Percentiles rank a stretch among this genome's conserved stretches.
These are phyloP conservation scores for Gymnoscopelus braueri DNA, from an alignment of 2,797 vertebrate genomes.

Conservation along the genomic window DNA sequence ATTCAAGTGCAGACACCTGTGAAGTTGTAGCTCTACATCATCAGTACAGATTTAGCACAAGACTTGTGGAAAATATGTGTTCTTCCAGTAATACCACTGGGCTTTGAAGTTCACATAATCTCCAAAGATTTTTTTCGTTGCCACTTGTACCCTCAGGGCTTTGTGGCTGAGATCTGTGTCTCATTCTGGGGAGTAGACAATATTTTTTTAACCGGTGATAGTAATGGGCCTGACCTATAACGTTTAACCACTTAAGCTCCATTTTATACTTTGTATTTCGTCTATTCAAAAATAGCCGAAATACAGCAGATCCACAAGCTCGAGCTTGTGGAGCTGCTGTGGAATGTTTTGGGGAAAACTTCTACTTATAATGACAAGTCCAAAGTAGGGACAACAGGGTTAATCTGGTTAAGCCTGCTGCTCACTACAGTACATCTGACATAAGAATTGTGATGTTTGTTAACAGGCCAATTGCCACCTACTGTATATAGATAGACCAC, in stretches of 20 bases:
- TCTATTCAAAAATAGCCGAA: no score
- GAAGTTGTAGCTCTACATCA: slow-evolving; percentile 31
- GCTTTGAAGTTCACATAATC: slow-evolving; percentile 23
- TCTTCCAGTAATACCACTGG: background rate
- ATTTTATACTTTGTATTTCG: slow-evolving; percentile 8
- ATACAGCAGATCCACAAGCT: no score
- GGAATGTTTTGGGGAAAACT: no score
- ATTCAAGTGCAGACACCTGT: slow-evolving; percentile 15
- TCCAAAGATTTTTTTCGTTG: slow-evolving; percentile 7
- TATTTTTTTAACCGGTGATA: background rate
- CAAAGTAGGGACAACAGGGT: no score
- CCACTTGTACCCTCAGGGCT: background rate
- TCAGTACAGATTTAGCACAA: slow-evolving; percentile 23
- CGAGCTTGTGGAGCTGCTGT: no score
- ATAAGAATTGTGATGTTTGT: background rate
- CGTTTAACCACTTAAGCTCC: background rate
- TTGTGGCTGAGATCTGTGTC: background rate
- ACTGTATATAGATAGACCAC: background rate
- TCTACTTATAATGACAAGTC: no score
- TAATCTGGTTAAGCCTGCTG: no score
- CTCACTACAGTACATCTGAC: slow-evolving; percentile 1
- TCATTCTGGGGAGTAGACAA: background rate
- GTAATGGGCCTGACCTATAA: background rate
- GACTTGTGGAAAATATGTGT: slow-evolving; percentile 34
- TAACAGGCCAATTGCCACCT: background rate